These are phyloP conservation scores for Deilephila elpenor DNA, from an alignment of 2,888 invertebrate species.

Conservation along the genomic window DNA sequence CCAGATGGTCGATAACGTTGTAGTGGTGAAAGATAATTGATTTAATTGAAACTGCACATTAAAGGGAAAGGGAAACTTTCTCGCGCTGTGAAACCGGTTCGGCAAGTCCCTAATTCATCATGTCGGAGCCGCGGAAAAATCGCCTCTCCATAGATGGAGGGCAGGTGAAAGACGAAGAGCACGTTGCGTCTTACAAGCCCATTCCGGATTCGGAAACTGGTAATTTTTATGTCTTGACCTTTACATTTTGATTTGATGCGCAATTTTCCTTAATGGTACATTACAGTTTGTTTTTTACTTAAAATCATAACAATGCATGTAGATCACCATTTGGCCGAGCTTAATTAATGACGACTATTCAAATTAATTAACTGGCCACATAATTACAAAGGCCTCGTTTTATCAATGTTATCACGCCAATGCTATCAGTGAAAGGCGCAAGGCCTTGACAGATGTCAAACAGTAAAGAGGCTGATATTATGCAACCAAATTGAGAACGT, in stretches of 20 bases:
- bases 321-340: background rate
- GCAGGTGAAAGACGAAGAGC: slow-evolving; percentile 80
- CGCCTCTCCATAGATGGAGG: slow-evolving; percentile 77
- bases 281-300: background rate
- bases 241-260: background rate
- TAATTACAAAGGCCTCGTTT: slow-evolving; percentile 24
- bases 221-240: slow-evolving; percentile 47
- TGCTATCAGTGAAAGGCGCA: slow-evolving; percentile 41
- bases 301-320: background rate
- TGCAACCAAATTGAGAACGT: slow-evolving; percentile 43
- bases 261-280: background rate
- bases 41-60: slow-evolving; percentile 47
- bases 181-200: slow-evolving; percentile 81
- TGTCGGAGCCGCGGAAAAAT: slow-evolving; percentile 77
- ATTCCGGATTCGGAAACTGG: slow-evolving; percentile 85
- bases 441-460: slow-evolving; percentile 53
- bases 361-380: background rate
- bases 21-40: slow-evolving; percentile 50
- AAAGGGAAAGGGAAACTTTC: slow-evolving; percentile 56
- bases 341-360: background rate
- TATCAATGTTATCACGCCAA: slow-evolving; percentile 40
- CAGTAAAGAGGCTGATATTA: slow-evolving; percentile 35
- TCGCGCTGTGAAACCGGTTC: slow-evolving; percentile 57
- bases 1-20: slow-evolving; percentile 42
- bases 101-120: slow-evolving; percentile 56